phyloP scores from a whole-genome alignment of 1,140 invertebrate species.

The Oncopodura yosiiana region DNA sequence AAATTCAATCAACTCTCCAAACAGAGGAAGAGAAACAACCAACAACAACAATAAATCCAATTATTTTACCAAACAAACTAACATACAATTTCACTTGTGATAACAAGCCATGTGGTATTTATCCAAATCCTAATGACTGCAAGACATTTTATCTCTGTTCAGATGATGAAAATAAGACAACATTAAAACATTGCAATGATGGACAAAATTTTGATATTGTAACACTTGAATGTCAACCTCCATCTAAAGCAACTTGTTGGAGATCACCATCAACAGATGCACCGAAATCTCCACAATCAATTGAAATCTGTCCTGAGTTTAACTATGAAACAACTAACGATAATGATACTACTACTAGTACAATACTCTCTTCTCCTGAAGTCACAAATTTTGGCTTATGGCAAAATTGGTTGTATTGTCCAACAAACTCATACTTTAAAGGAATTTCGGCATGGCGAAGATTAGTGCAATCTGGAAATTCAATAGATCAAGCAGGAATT shows the following conservation, averaged over 20 bases:
- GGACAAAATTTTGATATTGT: conserved; percentile 12
- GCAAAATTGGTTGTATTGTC: conserved; percentile 9
- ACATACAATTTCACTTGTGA: neutral
- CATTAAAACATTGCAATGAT: conserved; percentile 12
- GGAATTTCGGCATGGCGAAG: conserved; percentile 18
- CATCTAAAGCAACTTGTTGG: conserved; percentile 12
- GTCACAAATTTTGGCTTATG: conserved; percentile 12
- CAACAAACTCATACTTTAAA: neutral
- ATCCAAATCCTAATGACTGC: conserved; percentile 8
- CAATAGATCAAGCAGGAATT: conserved; percentile 11
- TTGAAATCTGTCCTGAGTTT: neutral
- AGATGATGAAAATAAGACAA: neutral
- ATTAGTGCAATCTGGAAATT: neutral
- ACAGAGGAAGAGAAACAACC: neutral
- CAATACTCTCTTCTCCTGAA: neutral
- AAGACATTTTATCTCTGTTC: neutral
- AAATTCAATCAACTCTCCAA: neutral
- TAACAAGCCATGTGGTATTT: neutral
- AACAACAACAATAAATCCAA: neutral
- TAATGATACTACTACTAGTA: neutral
- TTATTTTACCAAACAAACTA: neutral
- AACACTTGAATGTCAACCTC: conserved; percentile 12
- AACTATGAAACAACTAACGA: neutral
- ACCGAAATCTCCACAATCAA: neutral
- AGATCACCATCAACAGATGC: neutral